Evolutionary conservation across 2,888 invertebrate species (phyloP), one percentile per base, ranked within the genome.

Genomic region (Thereva nobilitata): DNA sequence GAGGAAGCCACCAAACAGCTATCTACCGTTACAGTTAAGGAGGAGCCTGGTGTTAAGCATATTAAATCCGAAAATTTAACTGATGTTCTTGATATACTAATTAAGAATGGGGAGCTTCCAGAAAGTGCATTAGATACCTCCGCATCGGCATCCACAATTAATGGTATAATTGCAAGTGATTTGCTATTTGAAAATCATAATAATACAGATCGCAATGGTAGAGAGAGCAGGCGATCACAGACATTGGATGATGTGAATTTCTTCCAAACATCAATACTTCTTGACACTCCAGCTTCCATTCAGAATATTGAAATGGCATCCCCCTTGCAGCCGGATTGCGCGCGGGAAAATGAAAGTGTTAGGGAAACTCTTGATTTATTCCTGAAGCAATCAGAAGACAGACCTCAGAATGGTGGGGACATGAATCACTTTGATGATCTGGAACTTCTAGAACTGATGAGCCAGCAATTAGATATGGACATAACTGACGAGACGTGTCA

Each of bases 71-170:
- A 82, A 74, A 80, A 80, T 68, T 75, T 80, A 37, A 78, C 77
- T 50, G 96, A 97, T 79, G 95, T 97, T 1, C 82, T 97, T 64
- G 95, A 97, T 77, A 95, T 97, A 72, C 85, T 97, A 9, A 95
- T 96, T 52, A 91, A 95, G 76, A 94, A 93, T 78, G 96, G 96
- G 8, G 96, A 96, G 76, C 80, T 96, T 67, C 93, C 95, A 1
- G 89, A 94, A 6, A 93, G 93, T 73, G 93, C 93, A 0, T 94
- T 76, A 5, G 68, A 79, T 55, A 77, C 80, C 1, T 78, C 85
- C 70, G 84, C 86, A 37, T 85, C 88, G 38, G 81, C 80, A 70
- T 71, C 78, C 74, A 68, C 78, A 75, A 68, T 75, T 4, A 76
- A 75, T 57, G n/a, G 7, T n/a, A n/a, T 37, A 38, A 56, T 56